Evolutionary conservation across 35 echinoderm and acorn worm species (phyloP).

Genomic region (Hemicentrotus pulcherrimus): DNA sequence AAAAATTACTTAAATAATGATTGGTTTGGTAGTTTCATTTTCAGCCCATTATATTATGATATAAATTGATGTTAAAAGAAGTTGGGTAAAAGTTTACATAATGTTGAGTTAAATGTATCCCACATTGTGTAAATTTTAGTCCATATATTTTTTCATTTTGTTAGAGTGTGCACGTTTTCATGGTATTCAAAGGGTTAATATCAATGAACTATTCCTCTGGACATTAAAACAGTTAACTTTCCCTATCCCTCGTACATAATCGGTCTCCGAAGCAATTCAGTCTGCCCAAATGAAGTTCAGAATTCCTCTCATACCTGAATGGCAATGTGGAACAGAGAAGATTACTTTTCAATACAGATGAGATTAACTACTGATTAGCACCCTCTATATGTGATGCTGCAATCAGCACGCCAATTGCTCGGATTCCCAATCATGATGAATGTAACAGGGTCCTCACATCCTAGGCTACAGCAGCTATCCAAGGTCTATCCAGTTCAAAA

Average conservation of each 20-base stretch:
- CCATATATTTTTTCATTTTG: no score
- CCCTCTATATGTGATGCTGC: neutral
- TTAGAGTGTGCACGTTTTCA: no score
- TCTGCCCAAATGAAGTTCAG: neutral
- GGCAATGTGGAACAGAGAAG: neutral
- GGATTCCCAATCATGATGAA: neutral
- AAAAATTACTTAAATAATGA: neutral
- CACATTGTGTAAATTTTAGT: no score
- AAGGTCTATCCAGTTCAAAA: no score
- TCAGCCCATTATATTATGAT: no score
- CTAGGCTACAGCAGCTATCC: no score
- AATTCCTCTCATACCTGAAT: slow-evolving; percentile 18
- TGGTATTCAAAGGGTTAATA: no score
- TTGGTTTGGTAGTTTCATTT: neutral
- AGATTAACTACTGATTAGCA: neutral
- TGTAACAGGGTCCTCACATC: neutral
- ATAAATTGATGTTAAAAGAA: no score
- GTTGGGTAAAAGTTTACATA: no score
- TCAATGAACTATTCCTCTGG: neutral
- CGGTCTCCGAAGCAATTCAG: neutral
- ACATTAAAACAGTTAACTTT: neutral
- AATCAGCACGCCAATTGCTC: neutral
- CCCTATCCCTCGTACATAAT: no score
- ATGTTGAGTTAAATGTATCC: no score
- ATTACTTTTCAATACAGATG: slow-evolving; percentile 12